Conservation (phyloP, 2,113 vertebrate species). For the Lota lota region DNA sequence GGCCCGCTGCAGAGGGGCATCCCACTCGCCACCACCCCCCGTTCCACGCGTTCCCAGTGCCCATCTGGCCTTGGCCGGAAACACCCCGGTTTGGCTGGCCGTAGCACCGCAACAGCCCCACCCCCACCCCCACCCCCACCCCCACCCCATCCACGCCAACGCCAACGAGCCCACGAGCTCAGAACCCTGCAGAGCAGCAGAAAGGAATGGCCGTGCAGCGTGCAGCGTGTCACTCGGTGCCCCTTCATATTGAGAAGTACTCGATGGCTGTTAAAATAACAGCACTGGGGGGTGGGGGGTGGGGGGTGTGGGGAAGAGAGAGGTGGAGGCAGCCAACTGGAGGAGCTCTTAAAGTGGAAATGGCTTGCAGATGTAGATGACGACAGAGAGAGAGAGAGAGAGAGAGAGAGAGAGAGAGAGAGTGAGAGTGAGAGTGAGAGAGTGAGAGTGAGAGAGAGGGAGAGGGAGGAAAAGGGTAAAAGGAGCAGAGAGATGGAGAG, state of each 20-base stretch:
- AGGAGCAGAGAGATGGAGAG: neutral
- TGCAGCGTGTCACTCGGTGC: slow-evolving; percentile 54
- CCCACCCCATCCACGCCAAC: slow-evolving; percentile 1
- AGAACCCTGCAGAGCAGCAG: slow-evolving; percentile 3
- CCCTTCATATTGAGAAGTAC: slow-evolving; percentile 60
- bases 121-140: no score
- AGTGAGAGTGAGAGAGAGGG: slow-evolving; percentile 12
- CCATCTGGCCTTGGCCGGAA: slow-evolving; percentile 45
- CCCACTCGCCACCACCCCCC: neutral
- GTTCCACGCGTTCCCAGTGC: slow-evolving; percentile 35
- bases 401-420: no score
- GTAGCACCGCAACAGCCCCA: slow-evolving; percentile 20
- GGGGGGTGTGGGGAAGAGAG: neutral
- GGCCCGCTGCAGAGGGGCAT: slow-evolving; percentile 13
- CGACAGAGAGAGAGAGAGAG: slow-evolving; percentile 21
- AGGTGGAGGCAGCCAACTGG: neutral
- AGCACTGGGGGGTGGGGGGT: slow-evolving; percentile 48
- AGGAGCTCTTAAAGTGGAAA: neutral
- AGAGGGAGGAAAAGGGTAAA: neutral
- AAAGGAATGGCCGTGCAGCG: neutral
- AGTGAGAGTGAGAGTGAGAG: no score
- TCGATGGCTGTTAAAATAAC: slow-evolving; percentile 66
- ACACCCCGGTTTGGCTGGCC: slow-evolving; percentile 18
- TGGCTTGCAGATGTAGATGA: slow-evolving; percentile 56
- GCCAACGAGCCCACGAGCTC: neutral